Percentiles rank a stretch among this genome's conserved stretches.
These are phyloP conservation scores for Elegia similella DNA, from an alignment of 2,888 invertebrate species.

Conservation along the genomic window DNA sequence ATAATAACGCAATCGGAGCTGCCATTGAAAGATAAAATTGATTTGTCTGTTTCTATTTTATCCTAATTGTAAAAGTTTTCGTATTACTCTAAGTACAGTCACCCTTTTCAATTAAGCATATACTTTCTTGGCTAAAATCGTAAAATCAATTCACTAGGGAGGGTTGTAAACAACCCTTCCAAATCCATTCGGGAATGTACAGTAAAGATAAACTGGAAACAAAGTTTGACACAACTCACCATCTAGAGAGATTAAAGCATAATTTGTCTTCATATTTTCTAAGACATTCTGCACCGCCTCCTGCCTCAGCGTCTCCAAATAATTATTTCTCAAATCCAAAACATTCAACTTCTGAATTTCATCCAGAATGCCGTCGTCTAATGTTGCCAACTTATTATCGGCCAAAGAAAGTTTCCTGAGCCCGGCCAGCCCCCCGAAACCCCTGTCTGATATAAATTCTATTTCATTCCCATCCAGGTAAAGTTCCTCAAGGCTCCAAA, in stretches of 20 bases:
- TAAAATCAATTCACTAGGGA: neutral
- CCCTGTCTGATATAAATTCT: slow-evolving; percentile 88
- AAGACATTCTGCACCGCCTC: slow-evolving; percentile 87
- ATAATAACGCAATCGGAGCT: too few relatives aligned
- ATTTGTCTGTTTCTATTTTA: too few relatives aligned
- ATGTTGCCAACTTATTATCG: slow-evolving; percentile 87
- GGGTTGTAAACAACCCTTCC: neutral
- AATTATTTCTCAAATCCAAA: slow-evolving; percentile 89
- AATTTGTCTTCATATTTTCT: slow-evolving; percentile 86
- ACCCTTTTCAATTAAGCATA: neutral
- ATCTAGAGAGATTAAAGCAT: slow-evolving; percentile 88
- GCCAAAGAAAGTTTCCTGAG: slow-evolving; percentile 87
- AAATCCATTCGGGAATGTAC: slow-evolving; percentile 24
- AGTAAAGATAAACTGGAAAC: slow-evolving; percentile 42
- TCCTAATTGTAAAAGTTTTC: too few relatives aligned
- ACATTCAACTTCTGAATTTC: slow-evolving; percentile 87
- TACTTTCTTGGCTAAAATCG: neutral
- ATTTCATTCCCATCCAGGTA: slow-evolving; percentile 87
- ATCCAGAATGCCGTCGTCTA: slow-evolving; percentile 87
- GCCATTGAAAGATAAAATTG: too few relatives aligned
- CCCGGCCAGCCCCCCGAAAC: slow-evolving; percentile 88
- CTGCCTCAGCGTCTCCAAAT: slow-evolving; percentile 87
- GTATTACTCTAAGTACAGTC: too few relatives aligned
- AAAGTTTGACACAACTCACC: slow-evolving; percentile 82
- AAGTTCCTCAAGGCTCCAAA: slow-evolving; percentile 87